Evolutionary conservation across 2,888 invertebrate species (phyloP).

Genomic region (Caenorhabditis sp.): DNA sequence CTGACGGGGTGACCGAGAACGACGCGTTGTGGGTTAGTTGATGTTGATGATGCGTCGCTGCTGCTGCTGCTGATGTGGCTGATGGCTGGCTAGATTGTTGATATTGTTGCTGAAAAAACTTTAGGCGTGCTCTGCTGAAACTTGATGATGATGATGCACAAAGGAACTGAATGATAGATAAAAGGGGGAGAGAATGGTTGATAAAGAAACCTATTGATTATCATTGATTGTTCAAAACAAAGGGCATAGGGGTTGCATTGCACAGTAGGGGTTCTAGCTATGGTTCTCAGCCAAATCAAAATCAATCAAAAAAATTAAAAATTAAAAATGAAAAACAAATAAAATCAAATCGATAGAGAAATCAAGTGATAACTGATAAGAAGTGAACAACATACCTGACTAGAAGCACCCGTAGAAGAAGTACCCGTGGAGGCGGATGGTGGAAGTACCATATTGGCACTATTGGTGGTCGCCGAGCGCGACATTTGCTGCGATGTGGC

Average conservation of each 20-base stretch:
- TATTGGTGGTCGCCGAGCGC: slow-evolving; percentile 80
- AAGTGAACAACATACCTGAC: slow-evolving; percentile 44
- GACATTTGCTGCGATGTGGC: slow-evolving; percentile 76
- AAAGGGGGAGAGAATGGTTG: background rate
- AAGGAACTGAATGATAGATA: slow-evolving; percentile 9
- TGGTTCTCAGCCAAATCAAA: too few relatives aligned
- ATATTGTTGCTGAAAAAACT: slow-evolving; percentile 17
- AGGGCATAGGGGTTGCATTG: background rate
- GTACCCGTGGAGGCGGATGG: slow-evolving; percentile 33
- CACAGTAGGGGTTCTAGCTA: too few relatives aligned
- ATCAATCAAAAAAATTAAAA: background rate
- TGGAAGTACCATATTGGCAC: slow-evolving; percentile 27
- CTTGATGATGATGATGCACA: slow-evolving; percentile 7
- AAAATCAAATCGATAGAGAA: background rate
- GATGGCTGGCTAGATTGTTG: slow-evolving; percentile 20
- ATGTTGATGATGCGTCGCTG: slow-evolving; percentile 27
- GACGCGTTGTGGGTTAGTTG: slow-evolving; percentile 66
- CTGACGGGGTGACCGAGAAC: slow-evolving; percentile 65
- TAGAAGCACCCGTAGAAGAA: slow-evolving; percentile 65
- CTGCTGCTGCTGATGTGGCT: background rate
- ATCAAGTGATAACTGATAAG: background rate
- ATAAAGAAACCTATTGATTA: too few relatives aligned
- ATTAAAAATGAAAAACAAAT: background rate
- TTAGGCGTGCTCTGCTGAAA: slow-evolving; percentile 7
- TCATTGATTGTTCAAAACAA: too few relatives aligned